Evolutionary conservation across 2,113 vertebrate species (phyloP), one percentile per base, ranked within the genome.

Genomic region (Paraplagusia blochii): DNA sequence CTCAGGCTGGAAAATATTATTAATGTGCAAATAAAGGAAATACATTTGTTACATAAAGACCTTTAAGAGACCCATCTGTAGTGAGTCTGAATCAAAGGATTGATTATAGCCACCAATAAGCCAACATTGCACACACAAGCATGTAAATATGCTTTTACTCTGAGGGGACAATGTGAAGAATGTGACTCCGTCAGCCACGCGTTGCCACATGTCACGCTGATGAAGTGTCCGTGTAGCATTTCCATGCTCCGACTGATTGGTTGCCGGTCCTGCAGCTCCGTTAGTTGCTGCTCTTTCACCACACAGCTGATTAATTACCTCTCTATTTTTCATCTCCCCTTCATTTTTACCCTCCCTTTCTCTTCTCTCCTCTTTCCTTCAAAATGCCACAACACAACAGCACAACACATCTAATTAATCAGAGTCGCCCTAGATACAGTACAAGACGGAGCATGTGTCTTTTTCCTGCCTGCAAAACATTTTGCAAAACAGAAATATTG

Each of bases 371-470:
- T 59, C 61, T 59, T 76, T 76, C 66, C 69, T 68, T 81, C 75
- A 84, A 78, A 88, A 87, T 71, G 77, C 76, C 81, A 74, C 75
- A 75, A 70, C 74, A 78, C 81, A 85, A 82, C 81, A 79, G 65
- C 64, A 64, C 80, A 85, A 84, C 80, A 73, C 9, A 67, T 81
- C 84, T 86, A 89, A 91, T 92, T 89, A 89, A 91, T 90, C 90
- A 89, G 67, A 63, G 66, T 62, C 81, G 86, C 80, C 88, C 87
- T 76, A 87, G 84, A 88, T 88, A 79, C 72, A 74, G 69, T 66
- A 69, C 54, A 57, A 74, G 60, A 60, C 43, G 7, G 44, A 15
- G 68, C 80, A 65, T 53, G 15, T 77, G 75, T 53, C 75, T 75
- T 75, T 29, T 47, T 45, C 45, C 65, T 29, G 51, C 18, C 70